Evolutionary conservation across 2,888 invertebrate genomes (phyloP).

Genomic region (Stenichneumon culpator): DNA sequence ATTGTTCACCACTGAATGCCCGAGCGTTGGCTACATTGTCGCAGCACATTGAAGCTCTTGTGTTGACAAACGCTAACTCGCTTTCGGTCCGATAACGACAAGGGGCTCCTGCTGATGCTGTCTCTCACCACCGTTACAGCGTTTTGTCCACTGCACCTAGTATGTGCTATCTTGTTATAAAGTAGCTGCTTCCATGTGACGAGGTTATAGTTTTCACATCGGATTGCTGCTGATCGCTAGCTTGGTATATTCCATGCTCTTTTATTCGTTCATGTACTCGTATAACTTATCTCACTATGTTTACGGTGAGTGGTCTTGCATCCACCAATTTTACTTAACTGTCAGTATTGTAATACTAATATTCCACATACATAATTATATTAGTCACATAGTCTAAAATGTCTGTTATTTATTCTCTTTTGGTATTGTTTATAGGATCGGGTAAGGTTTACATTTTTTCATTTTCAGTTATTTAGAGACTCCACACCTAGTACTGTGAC

Average conservation of each 20-base stretch:
- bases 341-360: too few species aligned
- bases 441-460: too few species aligned
- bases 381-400: too few species aligned
- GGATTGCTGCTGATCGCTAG: slow-evolving; percentile 22
- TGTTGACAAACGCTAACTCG: slow-evolving; percentile 82
- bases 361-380: too few species aligned
- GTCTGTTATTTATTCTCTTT: too few species aligned
- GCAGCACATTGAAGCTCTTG: slow-evolving; percentile 82
- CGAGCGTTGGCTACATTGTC: slow-evolving; percentile 84
- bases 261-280: too few species aligned
- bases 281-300: too few species aligned
- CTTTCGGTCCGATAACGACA: slow-evolving; percentile 82
- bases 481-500: too few species aligned
- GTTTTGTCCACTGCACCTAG: slow-evolving; percentile 1
- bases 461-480: too few species aligned
- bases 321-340: too few species aligned
- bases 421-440: too few species aligned
- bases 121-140: slow-evolving; percentile 21
- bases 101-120: slow-evolving; percentile 42
- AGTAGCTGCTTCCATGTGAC: neutral
- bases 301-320: too few species aligned
- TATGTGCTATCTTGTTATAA: slow-evolving; percentile 8
- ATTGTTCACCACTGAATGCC: slow-evolving; percentile 84
- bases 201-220: slow-evolving; percentile 12
- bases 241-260: neutral